Base-by-base conservation (phyloP, 2,888 invertebrate species). In the Euplexia lucipara region DNA sequence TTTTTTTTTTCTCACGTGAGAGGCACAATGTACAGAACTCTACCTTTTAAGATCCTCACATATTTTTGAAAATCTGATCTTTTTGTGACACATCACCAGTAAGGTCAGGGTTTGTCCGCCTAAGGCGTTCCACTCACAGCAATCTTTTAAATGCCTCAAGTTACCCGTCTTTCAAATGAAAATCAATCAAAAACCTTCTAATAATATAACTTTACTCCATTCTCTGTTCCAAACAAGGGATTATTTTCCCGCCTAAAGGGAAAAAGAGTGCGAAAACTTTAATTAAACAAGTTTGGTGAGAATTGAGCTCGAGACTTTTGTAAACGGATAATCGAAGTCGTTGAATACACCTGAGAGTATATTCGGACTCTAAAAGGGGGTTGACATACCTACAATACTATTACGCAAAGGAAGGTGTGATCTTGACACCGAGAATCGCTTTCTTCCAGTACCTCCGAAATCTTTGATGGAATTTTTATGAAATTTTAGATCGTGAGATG, bases 251-350 rank as follows among this genome's bases (percentile, higher is more conserved):
- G 92, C 90, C 93, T 90, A 90, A 93, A 92, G 94, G 94, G 91
- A 95, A 95, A 94, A 95, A 95, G 94, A 93, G 94, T 94, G 93
- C 90, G 91, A 93, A 91, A 95, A 95, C 92, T 95, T 95, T 95
- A 95, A 95, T 95, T 95, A 95, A 95, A 95, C 94, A 95, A 95
- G 93, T 95, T 95, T 87, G 90, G 90, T 88, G 91, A 88, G 94
- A 93, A 94, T 93, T 88, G 94, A 90, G 92, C 90, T 85, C 84
- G 83, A 89, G 92, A 95, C 92, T 93, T 93, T 92, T 91, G 91
- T 94, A 91, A 94, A 92, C 92, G 93, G 91, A 93, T 95, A 95
- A 94, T 94, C 92, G 92, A 92, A 92, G 87, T 86, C 86, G 87
- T 90, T 86, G 88, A 90, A 91, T 90, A 88, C 91, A 94, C 94